Evolutionary conservation across 2,113 vertebrate genomes (phyloP), one percentile per base, ranked within the genome.

Genomic region (Oenanthe oenanthe): DNA sequence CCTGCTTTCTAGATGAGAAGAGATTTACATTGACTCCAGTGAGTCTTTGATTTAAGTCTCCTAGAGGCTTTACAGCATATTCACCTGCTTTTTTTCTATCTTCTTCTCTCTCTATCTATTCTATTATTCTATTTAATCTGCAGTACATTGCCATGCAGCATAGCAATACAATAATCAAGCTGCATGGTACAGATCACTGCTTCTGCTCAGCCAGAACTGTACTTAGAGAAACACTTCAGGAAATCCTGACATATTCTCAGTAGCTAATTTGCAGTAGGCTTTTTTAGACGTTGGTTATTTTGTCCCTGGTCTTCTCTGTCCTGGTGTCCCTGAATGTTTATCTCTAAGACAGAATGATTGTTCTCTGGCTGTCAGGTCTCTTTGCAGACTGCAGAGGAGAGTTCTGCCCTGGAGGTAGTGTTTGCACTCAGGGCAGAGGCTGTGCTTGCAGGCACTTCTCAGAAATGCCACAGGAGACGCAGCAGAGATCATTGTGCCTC

Each of bases 401-500:
- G 14, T 38, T 7, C 24, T 67, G 48, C 31, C 3, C 18, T 71
- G 40, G 18, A 25, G 4, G n/a, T 3, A 32, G 14, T 6, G 1
- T 15, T 32, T 53, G 29, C 19, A 15, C 34, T 4, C 1, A 20
- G 38, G 34, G 10, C 34, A 63, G 3, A 65, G 25, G 1, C 47
- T 77, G 48, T 63, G 29, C 34, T 66, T 40, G 31, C 14, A 29
- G 51, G 12, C 56, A 28, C 36, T 89, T 91, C 74, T 58, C 65
- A 71, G 87, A 85, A 91, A 82, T 48, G 48, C 38, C 72, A 48
- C 26, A 25, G 65, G 42, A 54, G 32, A 72, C 32, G 77, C 29
- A 45, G 24, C 0, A 0, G 22, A 71, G 51, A 78, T 40, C 34
- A 22, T 0, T 31, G 19, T 38, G 66, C 13, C 50, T 74, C 40